These are phyloP conservation scores for Tychaedon coryphoeus DNA, from an alignment of 2,113 vertebrate species.

Conservation along the genomic window DNA sequence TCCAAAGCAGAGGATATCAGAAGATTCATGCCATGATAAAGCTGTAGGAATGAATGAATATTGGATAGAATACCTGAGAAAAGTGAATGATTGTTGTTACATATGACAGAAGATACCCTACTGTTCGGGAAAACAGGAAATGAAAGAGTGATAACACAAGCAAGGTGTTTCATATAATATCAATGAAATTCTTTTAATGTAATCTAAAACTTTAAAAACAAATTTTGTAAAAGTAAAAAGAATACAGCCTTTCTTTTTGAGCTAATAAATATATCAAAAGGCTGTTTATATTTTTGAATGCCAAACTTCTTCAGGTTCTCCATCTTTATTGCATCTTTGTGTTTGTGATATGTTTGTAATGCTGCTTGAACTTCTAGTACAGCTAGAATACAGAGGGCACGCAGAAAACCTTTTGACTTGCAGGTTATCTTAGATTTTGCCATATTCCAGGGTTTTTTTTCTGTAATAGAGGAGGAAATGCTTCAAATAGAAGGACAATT, in stretches of 20 bases:
- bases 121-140: background rate
- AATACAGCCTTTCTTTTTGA: background rate
- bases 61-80: background rate
- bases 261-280: background rate
- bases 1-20: background rate
- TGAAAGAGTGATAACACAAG: background rate
- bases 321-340: background rate
- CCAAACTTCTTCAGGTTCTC: background rate
- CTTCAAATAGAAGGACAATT: background rate
- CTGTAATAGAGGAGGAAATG: background rate
- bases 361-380: background rate
- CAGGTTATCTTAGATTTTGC: background rate
- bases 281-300: background rate
- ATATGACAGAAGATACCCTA: background rate
- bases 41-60: background rate
- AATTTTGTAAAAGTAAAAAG: background rate
- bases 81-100: background rate
- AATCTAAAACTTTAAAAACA: background rate
- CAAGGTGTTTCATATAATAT: background rate
- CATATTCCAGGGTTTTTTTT: background rate
- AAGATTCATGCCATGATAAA: background rate
- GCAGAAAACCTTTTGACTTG: background rate
- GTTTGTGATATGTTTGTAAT: background rate
- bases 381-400: background rate
- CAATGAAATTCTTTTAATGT: background rate